phyloP scores from a whole-genome alignment of 1,140 invertebrate genomes.

The Plectrocnemia conspersa region DNA sequence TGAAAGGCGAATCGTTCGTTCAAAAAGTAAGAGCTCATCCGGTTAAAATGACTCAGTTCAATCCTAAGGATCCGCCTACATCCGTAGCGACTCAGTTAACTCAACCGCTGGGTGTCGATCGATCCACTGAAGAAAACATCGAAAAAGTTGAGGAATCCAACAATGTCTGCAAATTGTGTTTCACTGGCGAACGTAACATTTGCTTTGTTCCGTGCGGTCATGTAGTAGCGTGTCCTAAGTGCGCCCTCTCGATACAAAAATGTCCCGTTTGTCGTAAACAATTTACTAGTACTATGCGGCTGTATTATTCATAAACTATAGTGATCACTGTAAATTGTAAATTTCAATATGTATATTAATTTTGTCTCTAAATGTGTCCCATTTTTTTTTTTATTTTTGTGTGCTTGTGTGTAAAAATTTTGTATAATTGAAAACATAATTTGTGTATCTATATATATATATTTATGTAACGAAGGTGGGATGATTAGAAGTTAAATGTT shows the following conservation, averaged over 20 bases:
- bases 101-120: conserved; percentile 20
- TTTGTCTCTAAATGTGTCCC: too few species aligned
- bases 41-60: not conserved
- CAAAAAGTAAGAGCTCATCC: conserved; percentile 36
- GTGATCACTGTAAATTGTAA: too few species aligned
- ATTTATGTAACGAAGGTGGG: not conserved
- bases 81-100: conserved; percentile 22
- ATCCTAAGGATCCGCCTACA: not conserved
- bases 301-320: conserved; percentile 44
- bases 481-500: not conserved
- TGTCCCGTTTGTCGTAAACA: conserved; percentile 81
- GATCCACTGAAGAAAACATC: conserved; percentile 22
- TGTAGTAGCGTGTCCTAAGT: conserved; percentile 81
- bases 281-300: conserved; percentile 46
- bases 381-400: not conserved
- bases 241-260: conserved; percentile 50
- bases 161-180: conserved; percentile 60
- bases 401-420: not conserved
- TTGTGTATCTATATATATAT: not conserved
- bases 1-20: conserved; percentile 70
- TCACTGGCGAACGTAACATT: conserved; percentile 73
- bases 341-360: too few species aligned
- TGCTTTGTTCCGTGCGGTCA: conserved; percentile 84
- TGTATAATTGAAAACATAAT: not conserved
- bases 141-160: conserved; percentile 38